Conservation (phyloP, 2,113 vertebrate species). For the Laticauda laticaudata region DNA sequence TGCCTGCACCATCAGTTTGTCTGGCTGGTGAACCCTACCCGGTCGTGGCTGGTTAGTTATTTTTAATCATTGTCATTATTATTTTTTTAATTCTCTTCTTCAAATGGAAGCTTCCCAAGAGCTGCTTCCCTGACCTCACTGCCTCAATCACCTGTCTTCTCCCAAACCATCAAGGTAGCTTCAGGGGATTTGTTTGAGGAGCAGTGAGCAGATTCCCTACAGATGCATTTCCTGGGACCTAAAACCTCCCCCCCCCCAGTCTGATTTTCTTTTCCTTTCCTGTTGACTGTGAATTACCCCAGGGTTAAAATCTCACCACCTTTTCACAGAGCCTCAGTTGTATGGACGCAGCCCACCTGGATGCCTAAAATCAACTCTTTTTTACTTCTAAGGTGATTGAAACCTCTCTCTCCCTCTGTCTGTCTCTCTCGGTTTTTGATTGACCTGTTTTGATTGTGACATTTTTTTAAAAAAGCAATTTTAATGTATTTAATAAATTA, state of each 20-base stretch:
- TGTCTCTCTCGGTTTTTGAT: slow-evolving; percentile 44
- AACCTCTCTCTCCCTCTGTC: too few species aligned
- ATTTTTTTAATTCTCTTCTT: not conserved
- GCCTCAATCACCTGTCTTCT: not conserved
- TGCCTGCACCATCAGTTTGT: not conserved
- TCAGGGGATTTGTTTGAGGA: not conserved
- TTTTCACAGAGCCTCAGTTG: not conserved
- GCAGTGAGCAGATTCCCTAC: not conserved
- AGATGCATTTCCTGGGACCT: not conserved
- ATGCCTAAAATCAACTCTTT: not conserved
- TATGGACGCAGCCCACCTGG: not conserved
- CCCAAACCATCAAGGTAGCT: not conserved
- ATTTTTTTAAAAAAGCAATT: slow-evolving; percentile 50
- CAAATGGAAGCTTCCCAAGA: not conserved
- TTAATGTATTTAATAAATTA: slow-evolving; percentile 75
- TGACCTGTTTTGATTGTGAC: slow-evolving; percentile 58
- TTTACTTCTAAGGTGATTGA: slow-evolving; percentile 20
- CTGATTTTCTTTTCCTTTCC: not conserved
- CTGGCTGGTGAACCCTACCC: not conserved
- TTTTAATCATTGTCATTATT: not conserved
- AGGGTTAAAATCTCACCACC: too few species aligned
- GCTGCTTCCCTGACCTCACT: not conserved
- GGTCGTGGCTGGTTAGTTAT: not conserved
- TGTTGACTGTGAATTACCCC: not conserved
- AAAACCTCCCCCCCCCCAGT: not conserved